These are phyloP conservation scores for Melieria picta DNA, from an alignment of 2,888 invertebrate genomes.

Conservation along the genomic window DNA sequence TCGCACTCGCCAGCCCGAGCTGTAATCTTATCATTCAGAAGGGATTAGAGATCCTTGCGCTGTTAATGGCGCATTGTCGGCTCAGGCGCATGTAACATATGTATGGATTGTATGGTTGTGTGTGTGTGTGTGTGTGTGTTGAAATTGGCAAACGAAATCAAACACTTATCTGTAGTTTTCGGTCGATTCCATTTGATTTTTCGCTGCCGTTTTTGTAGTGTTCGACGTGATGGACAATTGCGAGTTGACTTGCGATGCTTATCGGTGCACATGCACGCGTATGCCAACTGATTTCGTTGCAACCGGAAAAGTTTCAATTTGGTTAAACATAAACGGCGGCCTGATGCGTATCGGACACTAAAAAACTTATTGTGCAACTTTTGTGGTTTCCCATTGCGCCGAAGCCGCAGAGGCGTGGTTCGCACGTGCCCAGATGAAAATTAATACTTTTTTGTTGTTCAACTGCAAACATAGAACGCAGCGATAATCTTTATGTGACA, in stretches of 20 bases:
- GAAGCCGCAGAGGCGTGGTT: too few relatives aligned
- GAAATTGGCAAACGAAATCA: constrained; percentile 22
- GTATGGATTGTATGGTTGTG: not conserved
- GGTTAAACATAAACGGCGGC: too few relatives aligned
- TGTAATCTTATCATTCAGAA: constrained; percentile 52
- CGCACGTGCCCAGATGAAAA: too few relatives aligned
- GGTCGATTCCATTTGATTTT: constrained; percentile 6
- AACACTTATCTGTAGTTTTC: constrained; percentile 28
- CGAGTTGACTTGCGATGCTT: constrained; percentile 21
- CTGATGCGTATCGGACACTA: too few relatives aligned
- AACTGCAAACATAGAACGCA: too few relatives aligned
- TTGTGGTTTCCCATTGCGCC: too few relatives aligned
- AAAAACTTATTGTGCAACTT: too few relatives aligned
- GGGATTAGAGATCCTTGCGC: constrained; percentile 51
- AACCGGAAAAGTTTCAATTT: too few relatives aligned
- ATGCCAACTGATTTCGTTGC: too few relatives aligned
- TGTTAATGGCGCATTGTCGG: constrained; percentile 18
- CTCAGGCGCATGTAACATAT: not conserved
- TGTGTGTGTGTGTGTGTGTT: not conserved
- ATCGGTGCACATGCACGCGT: constrained; percentile 1
- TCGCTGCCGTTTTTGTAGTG: not conserved
- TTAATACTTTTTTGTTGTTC: too few relatives aligned
- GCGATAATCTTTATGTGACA: too few relatives aligned
- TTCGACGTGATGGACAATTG: constrained; percentile 5
- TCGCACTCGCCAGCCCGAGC: not conserved